These are phyloP conservation scores for Selenia dentaria DNA, from an alignment of 2,888 invertebrate genomes.

Conservation along the genomic window DNA sequence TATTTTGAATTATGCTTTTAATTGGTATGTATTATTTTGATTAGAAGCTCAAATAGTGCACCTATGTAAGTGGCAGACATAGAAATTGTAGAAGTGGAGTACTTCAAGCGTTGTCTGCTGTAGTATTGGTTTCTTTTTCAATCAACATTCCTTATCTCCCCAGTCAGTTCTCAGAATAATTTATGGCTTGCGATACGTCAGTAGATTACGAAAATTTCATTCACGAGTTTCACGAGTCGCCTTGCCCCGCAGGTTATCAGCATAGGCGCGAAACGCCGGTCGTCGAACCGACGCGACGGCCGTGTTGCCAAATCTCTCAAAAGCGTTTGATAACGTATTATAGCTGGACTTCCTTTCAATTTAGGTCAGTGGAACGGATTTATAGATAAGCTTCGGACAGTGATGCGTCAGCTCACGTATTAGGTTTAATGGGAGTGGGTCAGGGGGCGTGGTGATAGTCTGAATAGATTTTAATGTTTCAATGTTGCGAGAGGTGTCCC, in stretches of 20 bases:
- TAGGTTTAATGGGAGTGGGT: conserved; percentile 19
- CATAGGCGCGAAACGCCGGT: conserved; percentile 21
- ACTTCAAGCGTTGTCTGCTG: too few relatives aligned
- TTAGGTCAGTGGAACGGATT: conserved; percentile 45
- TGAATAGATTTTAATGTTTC: neutral
- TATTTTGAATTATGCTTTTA: too few relatives aligned
- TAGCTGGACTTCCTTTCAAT: conserved; percentile 35
- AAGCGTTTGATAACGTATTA: conserved; percentile 33
- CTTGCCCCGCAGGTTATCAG: conserved; percentile 30
- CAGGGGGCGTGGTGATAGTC: neutral
- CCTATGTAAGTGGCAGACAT: too few relatives aligned
- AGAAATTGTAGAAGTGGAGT: too few relatives aligned
- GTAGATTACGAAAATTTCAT: conserved; percentile 35
- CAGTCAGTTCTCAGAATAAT: conserved; percentile 24
- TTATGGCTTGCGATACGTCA: conserved; percentile 23
- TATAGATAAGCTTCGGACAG: conserved; percentile 36
- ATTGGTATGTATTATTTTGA: too few relatives aligned
- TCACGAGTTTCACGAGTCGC: conserved; percentile 23
- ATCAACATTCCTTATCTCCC: conserved; percentile 13
- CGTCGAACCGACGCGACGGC: conserved; percentile 24
- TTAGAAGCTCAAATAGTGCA: too few relatives aligned
- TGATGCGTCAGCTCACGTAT: conserved; percentile 28
- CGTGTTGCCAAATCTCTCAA: conserved; percentile 54
- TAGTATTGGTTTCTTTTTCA: too few relatives aligned
- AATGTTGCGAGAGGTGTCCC: neutral